phyloP scores from a whole-genome alignment of 2,113 vertebrate genomes.

The Meleagris gallopavo region DNA sequence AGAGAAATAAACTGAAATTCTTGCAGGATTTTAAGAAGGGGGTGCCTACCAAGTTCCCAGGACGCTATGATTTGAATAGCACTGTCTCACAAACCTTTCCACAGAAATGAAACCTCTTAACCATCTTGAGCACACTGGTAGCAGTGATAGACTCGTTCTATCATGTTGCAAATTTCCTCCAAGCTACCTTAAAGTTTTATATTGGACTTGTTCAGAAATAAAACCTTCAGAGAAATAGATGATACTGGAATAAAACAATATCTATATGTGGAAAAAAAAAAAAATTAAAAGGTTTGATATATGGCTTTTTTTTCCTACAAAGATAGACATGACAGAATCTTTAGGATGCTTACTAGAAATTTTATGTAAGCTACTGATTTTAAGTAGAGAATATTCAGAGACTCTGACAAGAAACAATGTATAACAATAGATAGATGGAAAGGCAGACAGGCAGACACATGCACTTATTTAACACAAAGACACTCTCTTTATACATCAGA shows the following conservation, averaged over 20 bases:
- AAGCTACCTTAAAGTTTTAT: not conserved
- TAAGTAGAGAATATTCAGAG: not conserved
- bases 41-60: not conserved
- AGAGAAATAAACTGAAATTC: not conserved
- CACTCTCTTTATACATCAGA: not conserved
- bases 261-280: not conserved
- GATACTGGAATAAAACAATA: not conserved
- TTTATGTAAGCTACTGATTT: not conserved
- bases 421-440: not conserved
- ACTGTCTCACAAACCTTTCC: not conserved
- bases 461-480: not conserved
- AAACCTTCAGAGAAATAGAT: not conserved
- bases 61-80: not conserved
- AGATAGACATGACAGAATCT: not conserved
- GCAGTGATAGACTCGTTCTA: not conserved
- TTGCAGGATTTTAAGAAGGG: not conserved
- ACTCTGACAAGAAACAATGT: not conserved
- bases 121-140: not conserved
- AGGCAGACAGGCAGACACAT: not conserved
- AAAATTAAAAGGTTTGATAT: accelerated
- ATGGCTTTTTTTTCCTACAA: not conserved
- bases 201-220: not conserved
- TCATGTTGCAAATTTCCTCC: not conserved
- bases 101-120: not conserved
- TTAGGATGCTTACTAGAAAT: not conserved